Percentiles rank a stretch among this genome's conserved stretches.
phyloP scores from a whole-genome alignment of 2,797 vertebrate genomes.

The Microctenopoma stevenorrisi region DNA sequence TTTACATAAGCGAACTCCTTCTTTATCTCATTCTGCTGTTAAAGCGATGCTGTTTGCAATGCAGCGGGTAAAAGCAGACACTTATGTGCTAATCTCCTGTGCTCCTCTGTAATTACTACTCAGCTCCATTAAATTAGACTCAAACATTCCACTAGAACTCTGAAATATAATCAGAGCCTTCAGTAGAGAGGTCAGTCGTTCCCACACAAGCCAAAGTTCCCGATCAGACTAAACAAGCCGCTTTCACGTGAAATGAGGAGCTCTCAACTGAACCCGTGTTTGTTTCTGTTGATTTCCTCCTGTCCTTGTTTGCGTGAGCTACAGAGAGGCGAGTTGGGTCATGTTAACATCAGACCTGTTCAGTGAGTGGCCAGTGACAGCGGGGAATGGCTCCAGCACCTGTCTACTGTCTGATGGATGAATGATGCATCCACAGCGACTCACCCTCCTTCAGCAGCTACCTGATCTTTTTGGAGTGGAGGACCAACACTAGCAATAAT shows the following conservation, averaged over 20 bases:
- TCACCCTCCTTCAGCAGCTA: too few species aligned
- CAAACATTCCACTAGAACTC: background rate
- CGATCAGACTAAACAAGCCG: background rate
- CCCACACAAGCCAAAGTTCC: background rate
- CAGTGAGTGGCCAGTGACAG: too few species aligned
- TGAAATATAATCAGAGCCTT: background rate
- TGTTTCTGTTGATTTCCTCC: too few species aligned
- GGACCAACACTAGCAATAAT: too few species aligned
- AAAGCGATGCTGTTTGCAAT: background rate
- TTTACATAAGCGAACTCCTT: background rate
- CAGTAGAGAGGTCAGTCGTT: background rate
- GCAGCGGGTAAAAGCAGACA: background rate
- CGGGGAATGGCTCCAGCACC: too few species aligned
- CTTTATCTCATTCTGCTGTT: background rate
- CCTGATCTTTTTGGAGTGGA: too few species aligned
- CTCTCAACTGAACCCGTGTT: background rate
- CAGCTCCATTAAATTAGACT: conserved; percentile 17
- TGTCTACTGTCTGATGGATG: too few species aligned
- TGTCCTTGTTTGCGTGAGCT: too few species aligned
- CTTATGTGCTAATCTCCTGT: conserved; percentile 5
- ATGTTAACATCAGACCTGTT: background rate
- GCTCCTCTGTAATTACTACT: background rate
- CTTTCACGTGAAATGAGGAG: background rate
- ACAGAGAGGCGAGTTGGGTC: background rate
- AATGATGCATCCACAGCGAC: too few species aligned